A percentile compares a stretch with the other conserved stretches of the same genome.
phyloP scores from a whole-genome alignment of 1,140 invertebrate species.

The Drosophila suzukii region DNA sequence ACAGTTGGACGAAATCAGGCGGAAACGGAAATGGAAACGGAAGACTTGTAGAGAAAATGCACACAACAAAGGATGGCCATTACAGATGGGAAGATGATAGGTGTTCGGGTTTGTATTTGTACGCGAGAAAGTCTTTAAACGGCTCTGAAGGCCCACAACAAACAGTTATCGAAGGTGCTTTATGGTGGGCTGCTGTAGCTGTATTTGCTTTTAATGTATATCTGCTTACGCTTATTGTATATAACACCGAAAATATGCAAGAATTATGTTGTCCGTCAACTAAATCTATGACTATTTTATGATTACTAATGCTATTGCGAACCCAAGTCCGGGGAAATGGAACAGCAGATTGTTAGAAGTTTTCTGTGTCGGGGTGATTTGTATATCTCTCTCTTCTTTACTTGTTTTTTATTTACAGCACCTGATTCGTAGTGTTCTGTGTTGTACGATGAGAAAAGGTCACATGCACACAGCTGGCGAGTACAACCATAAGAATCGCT shows the following conservation, averaged over 20 bases:
- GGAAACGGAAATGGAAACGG: slow-evolving; percentile 33
- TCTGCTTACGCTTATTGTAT: slow-evolving; percentile 50
- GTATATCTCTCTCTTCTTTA: slow-evolving; percentile 23
- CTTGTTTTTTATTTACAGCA: slow-evolving; percentile 36
- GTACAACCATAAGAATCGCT: slow-evolving; percentile 84
- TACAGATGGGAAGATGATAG: slow-evolving; percentile 8
- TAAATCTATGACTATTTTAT: slow-evolving; percentile 53
- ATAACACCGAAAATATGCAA: slow-evolving; percentile 55
- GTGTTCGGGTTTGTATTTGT: slow-evolving; percentile 9
- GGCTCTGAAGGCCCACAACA: slow-evolving; percentile 57
- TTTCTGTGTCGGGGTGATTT: neutral
- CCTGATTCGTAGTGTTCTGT: slow-evolving; percentile 20
- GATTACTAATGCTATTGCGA: slow-evolving; percentile 34
- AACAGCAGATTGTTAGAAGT: slow-evolving; percentile 5
- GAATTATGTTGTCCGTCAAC: slow-evolving; percentile 43
- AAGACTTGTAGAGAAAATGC: slow-evolving; percentile 56
- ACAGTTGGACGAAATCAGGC: slow-evolving; percentile 16
- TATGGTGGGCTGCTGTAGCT: slow-evolving; percentile 66
- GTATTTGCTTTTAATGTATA: slow-evolving; percentile 34
- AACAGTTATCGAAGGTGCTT: slow-evolving; percentile 54
- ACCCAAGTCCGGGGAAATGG: slow-evolving; percentile 14
- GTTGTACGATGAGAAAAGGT: slow-evolving; percentile 32
- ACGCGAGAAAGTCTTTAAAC: slow-evolving; percentile 61
- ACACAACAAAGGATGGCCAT: slow-evolving; percentile 54
- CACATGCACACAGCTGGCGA: slow-evolving; percentile 48